phyloP scores from a whole-genome alignment of 1,140 invertebrate species.

The Ips typographus region DNA sequence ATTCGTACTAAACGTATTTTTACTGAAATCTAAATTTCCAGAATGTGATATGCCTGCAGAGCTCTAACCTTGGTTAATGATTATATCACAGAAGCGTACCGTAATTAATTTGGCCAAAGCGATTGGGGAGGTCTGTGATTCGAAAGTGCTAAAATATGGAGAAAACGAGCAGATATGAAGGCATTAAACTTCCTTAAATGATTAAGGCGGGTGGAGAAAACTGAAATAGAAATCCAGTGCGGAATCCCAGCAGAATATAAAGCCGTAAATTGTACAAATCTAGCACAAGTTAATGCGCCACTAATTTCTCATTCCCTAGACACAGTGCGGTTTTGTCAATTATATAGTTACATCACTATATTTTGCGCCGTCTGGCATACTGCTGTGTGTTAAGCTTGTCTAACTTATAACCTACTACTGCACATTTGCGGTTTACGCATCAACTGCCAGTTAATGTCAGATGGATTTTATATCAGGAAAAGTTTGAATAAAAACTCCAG shows the following conservation, averaged over 20 bases:
- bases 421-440: conserved; percentile 36
- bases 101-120: conserved; percentile 24
- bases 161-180: conserved; percentile 29
- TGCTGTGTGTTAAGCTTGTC: conserved; percentile 42
- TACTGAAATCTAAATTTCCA: too few relatives aligned
- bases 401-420: conserved; percentile 40
- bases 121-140: conserved; percentile 13
- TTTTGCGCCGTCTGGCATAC: conserved; percentile 39
- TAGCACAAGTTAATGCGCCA: conserved; percentile 44
- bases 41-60: too few relatives aligned
- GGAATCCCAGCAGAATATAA: conserved; percentile 38
- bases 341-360: conserved; percentile 42
- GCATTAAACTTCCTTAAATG: conserved; percentile 41
- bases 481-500: too few relatives aligned
- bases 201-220: conserved; percentile 35
- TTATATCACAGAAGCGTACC: too few relatives aligned
- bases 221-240: conserved; percentile 36
- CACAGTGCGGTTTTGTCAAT: conserved; percentile 45
- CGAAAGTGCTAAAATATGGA: conserved; percentile 29
- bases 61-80: too few relatives aligned
- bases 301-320: conserved; percentile 42
- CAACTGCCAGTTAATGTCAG: conserved; percentile 7
- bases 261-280: conserved; percentile 43
- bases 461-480: too few relatives aligned
- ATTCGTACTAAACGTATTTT: too few relatives aligned